A percentile compares a stretch with the other conserved stretches of the same genome.
phyloP scores from a whole-genome alignment of 2,797 vertebrate species.

The Sylvilagus floridanus region DNA sequence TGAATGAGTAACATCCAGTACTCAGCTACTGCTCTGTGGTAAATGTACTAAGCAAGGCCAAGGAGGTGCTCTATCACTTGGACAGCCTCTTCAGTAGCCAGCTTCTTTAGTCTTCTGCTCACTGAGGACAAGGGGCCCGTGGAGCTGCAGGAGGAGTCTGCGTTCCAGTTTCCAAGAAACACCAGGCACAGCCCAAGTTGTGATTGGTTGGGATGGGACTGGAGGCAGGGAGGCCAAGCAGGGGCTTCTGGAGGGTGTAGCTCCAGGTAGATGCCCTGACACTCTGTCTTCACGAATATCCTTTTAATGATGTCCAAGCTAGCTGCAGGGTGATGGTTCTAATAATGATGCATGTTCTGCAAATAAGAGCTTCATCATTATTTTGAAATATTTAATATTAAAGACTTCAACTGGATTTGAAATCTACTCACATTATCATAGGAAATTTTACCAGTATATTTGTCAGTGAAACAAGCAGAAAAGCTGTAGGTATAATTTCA shows the following conservation, averaged over 20 bases:
- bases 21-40: constrained; percentile 91
- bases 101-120: constrained; percentile 90
- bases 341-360: constrained; percentile 80
- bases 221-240: constrained; percentile 54
- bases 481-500: constrained; percentile 59
- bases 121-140: constrained; percentile 92
- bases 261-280: constrained; percentile 73
- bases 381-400: constrained; percentile 71
- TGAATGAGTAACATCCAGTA: constrained; percentile 93
- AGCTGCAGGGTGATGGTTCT: constrained; percentile 78
- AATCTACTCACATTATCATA: constrained; percentile 69
- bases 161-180: constrained; percentile 94
- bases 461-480: constrained; percentile 64
- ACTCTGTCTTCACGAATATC: constrained; percentile 77
- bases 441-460: constrained; percentile 60
- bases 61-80: constrained; percentile 94
- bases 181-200: constrained; percentile 91
- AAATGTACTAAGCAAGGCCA: constrained; percentile 94
- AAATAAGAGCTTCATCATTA: constrained; percentile 83
- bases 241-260: constrained; percentile 70
- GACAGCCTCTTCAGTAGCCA: constrained; percentile 95
- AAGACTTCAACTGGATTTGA: constrained; percentile 58
- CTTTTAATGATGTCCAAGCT: constrained; percentile 77
- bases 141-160: constrained; percentile 95
- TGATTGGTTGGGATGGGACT: constrained; percentile 55